A percentile compares a stretch with the other conserved stretches of the same genome.
Conservation (phyloP, 2,113 vertebrate species). For the Rhynchomys soricoides region DNA sequence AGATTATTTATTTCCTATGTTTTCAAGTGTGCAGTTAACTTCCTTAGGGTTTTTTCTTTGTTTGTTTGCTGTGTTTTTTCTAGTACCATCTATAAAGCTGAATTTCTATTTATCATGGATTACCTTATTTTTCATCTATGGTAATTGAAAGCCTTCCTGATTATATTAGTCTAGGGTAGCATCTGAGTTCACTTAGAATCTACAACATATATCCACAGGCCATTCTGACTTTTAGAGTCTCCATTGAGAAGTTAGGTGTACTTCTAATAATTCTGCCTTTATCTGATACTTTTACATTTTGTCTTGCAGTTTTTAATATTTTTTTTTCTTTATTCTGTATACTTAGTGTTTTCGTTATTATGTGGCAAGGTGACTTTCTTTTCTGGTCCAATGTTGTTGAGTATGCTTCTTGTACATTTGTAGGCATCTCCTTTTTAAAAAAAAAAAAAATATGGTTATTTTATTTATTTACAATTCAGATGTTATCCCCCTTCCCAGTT, state of each 20-base stretch:
- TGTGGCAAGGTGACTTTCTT: not conserved
- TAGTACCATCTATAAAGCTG: not conserved
- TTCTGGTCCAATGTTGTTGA: not conserved
- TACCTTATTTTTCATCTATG: not conserved
- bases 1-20: not conserved
- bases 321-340: not conserved
- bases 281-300: not conserved
- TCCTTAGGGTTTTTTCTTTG: too few relatives aligned
- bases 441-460: too few relatives aligned
- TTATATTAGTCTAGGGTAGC: not conserved
- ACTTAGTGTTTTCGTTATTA: not conserved
- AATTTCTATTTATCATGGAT: not conserved
- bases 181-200: not conserved
- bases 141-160: not conserved
- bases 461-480: too few relatives aligned
- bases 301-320: not conserved
- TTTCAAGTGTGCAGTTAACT: not conserved
- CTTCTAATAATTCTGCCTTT: not conserved
- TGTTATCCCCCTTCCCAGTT: too few relatives aligned
- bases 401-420: not conserved
- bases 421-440: not conserved
- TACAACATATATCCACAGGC: not conserved
- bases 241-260: not conserved
- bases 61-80: too few relatives aligned
- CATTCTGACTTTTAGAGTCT: not conserved